Evolutionary conservation across 2,888 invertebrate species (phyloP), one percentile per base, ranked within the genome.

Genomic region (Sericinus montela): DNA sequence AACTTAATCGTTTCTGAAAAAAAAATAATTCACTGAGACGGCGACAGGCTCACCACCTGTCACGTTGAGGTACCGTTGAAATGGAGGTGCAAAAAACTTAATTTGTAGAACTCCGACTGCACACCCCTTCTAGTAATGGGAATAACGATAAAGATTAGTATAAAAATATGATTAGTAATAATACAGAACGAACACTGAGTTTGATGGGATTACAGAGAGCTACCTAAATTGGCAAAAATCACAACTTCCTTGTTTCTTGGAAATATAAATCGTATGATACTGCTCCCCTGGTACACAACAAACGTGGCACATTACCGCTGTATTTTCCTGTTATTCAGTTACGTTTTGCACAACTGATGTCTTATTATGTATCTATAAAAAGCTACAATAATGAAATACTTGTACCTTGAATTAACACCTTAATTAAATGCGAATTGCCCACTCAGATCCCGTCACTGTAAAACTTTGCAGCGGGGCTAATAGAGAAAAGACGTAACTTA

Each of bases 401-500:
- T 3, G 19, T 19, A 19, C 50, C 44, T 52, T 53, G 19, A 43
- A 39, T 56, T 50, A 52, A 36, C 50, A 30, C 35, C 38, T 46
- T 19, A 44, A 23, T 32, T 52, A 50, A 51, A 46, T 45, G 44
- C 43, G 46, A 53, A 51, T 35, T 41, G 45, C 39, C 45, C 42
- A 43, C 40, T 14, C 15, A n/a, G 41, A 9, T 28, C 32, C 37
- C 40, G 30, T 45, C 45, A 29, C 55, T 58, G 55, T 52, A 54
- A 54, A 63, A 63, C 29, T 68, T 65, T 62, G 65, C 67, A 54
- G 44, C 60, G 60, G 52, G n/a, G 59, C 48, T 46, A 45, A 52
- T 68, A 62, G 69, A 57, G 60, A 58, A 60, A 62, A 60, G 59
- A 55, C 49, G 60, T 64, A 71, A 66, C 67, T 67, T 68, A 72